phyloP scores from a whole-genome alignment of 1,140 invertebrate species.

The Nautilus pompilius region DNA sequence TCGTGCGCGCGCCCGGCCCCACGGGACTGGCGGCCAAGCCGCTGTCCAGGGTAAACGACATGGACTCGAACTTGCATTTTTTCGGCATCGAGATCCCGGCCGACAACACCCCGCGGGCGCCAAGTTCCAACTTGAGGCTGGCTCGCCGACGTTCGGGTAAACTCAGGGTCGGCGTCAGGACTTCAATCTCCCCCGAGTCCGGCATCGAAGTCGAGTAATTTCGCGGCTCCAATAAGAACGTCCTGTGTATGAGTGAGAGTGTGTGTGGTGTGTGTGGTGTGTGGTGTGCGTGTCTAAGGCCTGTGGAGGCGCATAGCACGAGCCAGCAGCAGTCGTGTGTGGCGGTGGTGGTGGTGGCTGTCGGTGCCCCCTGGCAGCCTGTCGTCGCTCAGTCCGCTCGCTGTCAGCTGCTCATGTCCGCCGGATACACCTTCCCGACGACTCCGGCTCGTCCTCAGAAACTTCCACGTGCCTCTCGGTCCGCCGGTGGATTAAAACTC shows the following conservation, averaged over 20 bases:
- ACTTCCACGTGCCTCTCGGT: too few species aligned
- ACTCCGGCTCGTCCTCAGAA: too few species aligned
- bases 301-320: not conserved
- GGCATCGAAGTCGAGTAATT: not conserved
- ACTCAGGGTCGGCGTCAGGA: conserved; percentile 17
- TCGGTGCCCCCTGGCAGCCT: not conserved
- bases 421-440: too few species aligned
- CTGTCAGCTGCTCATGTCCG: too few species aligned
- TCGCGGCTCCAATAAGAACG: not conserved
- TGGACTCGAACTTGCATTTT: conserved; percentile 36
- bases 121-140: conserved; percentile 28
- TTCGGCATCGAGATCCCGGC: conserved; percentile 27
- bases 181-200: not conserved
- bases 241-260: not conserved
- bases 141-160: conserved; percentile 24
- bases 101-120: conserved; percentile 8
- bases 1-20: conserved; percentile 21
- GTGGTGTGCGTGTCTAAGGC: too few species aligned
- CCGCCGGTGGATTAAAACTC: too few species aligned
- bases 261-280: too few species aligned
- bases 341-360: not conserved
- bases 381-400: not conserved
- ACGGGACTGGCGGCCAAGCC: conserved; percentile 8
- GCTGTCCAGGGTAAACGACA: conserved; percentile 24
- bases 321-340: not conserved